These are phyloP conservation scores for Phataginus tetradactyla DNA, from an alignment of 2,797 vertebrate species.

Conservation along the genomic window DNA sequence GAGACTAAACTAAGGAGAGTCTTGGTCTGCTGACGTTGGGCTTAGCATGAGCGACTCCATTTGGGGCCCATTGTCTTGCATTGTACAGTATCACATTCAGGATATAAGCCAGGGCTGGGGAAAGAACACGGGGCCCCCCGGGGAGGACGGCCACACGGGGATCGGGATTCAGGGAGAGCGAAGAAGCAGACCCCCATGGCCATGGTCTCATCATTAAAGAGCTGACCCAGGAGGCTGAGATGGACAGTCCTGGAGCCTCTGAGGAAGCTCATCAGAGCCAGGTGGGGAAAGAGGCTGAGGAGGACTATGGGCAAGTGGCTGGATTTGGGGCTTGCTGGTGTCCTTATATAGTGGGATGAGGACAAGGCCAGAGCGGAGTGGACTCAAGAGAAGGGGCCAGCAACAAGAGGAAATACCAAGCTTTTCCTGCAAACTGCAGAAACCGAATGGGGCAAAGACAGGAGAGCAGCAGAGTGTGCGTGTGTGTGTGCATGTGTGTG, in stretches of 20 bases:
- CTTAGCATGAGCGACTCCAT: neutral
- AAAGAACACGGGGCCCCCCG: neutral
- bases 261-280: neutral
- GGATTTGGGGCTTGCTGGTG: neutral
- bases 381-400: too few relatives aligned
- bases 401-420: too few relatives aligned
- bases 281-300: rapidly evolving
- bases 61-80: neutral
- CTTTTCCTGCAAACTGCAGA: neutral
- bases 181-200: too few relatives aligned
- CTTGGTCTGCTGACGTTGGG: neutral
- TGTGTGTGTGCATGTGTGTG: rapidly evolving
- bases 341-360: neutral
- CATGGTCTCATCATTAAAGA: too few relatives aligned
- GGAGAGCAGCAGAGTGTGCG: rapidly evolving
- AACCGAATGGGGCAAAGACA: neutral
- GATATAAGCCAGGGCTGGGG: neutral
- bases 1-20: neutral
- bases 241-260: rapidly evolving
- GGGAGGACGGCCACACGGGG: neutral
- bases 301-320: rapidly evolving
- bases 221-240: neutral
- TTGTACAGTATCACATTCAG: neutral
- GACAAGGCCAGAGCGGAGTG: neutral
- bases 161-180: too few relatives aligned